Conservation (phyloP, 2,113 vertebrate genomes). For the Micronycteris hirsuta region DNA sequence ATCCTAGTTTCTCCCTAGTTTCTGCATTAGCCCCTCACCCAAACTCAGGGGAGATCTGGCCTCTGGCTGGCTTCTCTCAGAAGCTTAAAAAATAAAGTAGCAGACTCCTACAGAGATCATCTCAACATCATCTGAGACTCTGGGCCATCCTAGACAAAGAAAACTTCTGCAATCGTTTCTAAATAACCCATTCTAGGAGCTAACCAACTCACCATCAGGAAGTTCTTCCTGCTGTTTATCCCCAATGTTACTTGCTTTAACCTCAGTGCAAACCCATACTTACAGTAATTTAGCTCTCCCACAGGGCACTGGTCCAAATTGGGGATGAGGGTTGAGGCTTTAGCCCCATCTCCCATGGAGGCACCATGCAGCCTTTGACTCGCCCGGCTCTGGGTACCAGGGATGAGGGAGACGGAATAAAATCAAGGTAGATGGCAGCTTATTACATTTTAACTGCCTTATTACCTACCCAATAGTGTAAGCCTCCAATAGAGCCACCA, state of each 20-base stretch:
- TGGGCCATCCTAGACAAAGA: background rate
- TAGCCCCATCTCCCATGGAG: background rate
- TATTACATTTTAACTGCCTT: constrained; percentile 44
- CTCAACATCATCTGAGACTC: background rate
- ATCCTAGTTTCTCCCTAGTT: background rate
- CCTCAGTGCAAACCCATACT: background rate
- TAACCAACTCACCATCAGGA: background rate
- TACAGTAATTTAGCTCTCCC: background rate
- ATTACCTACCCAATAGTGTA: constrained; percentile 30
- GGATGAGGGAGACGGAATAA: background rate
- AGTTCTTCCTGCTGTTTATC: background rate
- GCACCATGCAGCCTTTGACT: background rate
- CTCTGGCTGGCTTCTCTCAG: background rate
- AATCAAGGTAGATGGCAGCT: constrained; percentile 63
- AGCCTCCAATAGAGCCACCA: constrained; percentile 4
- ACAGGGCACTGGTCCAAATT: background rate
- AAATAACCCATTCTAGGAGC: background rate
- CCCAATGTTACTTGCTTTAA: background rate
- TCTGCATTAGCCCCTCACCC: background rate
- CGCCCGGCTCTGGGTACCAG: background rate
- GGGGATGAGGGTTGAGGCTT: background rate
- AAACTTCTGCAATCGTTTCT: background rate
- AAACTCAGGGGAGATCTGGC: background rate
- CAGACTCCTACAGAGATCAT: background rate
- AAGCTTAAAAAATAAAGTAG: background rate